A percentile compares a stretch with the other conserved stretches of the same genome.
These are phyloP conservation scores for Noctua janthina DNA, from an alignment of 2,888 invertebrate genomes.

Conservation along the genomic window DNA sequence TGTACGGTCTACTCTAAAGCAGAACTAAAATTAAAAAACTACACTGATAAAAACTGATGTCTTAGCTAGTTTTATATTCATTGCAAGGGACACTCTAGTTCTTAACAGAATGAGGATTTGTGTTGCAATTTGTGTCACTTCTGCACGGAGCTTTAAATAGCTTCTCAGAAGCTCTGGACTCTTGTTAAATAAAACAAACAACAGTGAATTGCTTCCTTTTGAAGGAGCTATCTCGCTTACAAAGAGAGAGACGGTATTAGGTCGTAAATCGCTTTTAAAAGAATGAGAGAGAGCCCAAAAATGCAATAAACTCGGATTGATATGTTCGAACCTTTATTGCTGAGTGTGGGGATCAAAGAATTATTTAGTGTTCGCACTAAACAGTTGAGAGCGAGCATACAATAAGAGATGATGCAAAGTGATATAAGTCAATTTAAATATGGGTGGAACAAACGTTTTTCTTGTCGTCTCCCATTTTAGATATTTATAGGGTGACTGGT, in stretches of 20 bases:
- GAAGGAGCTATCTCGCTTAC: constrained; percentile 2
- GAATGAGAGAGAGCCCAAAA: background rate
- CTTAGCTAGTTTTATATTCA: background rate
- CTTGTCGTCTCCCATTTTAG: background rate
- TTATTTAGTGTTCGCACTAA: background rate
- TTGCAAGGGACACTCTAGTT: background rate
- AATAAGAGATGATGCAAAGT: background rate
- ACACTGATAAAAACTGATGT: constrained; percentile 11
- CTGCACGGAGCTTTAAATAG: constrained; percentile 29
- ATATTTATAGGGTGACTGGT: background rate
- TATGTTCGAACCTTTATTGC: background rate
- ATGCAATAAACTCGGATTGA: constrained; percentile 36
- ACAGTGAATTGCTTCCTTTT: constrained; percentile 30
- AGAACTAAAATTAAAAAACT: background rate
- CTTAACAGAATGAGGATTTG: constrained; percentile 24
- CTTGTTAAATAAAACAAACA: constrained; percentile 34
- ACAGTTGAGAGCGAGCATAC: background rate
- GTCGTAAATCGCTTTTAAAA: constrained; percentile 37
- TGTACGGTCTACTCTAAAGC: background rate
- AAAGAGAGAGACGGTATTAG: constrained; percentile 4
- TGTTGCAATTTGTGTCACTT: constrained; percentile 28
- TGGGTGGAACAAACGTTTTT: background rate
- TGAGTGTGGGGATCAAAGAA: background rate
- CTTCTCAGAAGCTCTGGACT: constrained; percentile 4
- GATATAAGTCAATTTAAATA: background rate